phyloP scores from a whole-genome alignment of 1,140 invertebrate species.

The Bombus breviceps region DNA sequence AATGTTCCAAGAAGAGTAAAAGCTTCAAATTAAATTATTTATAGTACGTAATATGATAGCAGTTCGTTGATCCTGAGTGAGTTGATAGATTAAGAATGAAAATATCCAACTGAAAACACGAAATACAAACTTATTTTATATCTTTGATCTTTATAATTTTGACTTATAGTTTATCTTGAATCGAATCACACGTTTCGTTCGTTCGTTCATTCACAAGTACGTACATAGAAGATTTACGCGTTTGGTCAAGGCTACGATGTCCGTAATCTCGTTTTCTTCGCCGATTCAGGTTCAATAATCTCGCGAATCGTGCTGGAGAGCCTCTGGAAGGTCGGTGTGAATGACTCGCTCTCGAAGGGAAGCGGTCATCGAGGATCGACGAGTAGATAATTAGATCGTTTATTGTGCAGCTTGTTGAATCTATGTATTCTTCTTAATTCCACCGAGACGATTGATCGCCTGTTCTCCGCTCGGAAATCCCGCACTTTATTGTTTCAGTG shows the following conservation, averaged over 20 bases:
- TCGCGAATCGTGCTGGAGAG: not conserved
- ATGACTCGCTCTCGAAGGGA: slow-evolving; percentile 14
- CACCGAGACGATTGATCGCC: not conserved
- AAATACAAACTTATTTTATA: not conserved
- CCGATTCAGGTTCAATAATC: not conserved
- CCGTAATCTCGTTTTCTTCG: not conserved
- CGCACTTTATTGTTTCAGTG: not conserved
- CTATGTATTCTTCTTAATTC: not conserved
- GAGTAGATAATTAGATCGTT: slow-evolving; percentile 11
- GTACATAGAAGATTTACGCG: not conserved
- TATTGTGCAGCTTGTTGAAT: not conserved
- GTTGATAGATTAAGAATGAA: not conserved
- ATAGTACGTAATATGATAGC: too few species aligned
- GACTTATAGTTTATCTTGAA: not conserved
- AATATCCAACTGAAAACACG: not conserved
- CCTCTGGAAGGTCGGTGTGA: slow-evolving; percentile 1
- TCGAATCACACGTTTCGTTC: not conserved
- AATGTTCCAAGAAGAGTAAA: too few species aligned
- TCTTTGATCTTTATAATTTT: not conserved
- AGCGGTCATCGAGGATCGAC: slow-evolving; percentile 15
- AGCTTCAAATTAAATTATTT: too few species aligned
- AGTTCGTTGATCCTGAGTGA: not conserved
- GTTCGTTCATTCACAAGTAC: not conserved
- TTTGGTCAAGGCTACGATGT: not conserved
- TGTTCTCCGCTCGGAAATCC: not conserved